A percentile compares a stretch with the other conserved stretches of the same genome.
These are phyloP conservation scores for Tenthredo livida DNA, from an alignment of 2,888 invertebrate species.

Conservation along the genomic window DNA sequence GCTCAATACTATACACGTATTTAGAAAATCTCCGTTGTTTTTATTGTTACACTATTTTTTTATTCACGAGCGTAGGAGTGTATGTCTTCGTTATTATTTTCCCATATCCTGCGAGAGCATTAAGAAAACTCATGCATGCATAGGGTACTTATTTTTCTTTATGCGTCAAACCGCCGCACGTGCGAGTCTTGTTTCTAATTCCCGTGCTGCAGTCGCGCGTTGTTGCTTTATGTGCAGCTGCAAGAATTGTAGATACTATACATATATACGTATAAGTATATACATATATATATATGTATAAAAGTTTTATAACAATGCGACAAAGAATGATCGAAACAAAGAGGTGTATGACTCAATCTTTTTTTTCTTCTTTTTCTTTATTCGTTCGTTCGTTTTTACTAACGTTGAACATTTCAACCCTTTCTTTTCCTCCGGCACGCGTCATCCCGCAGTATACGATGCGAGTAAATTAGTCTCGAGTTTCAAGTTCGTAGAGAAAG, in stretches of 20 bases:
- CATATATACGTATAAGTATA: not conserved
- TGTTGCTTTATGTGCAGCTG: constrained; percentile 1
- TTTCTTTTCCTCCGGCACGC: not conserved
- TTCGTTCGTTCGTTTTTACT: not conserved
- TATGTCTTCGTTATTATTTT: not conserved
- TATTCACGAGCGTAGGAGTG: not conserved
- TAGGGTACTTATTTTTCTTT: not conserved
- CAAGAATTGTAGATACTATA: not conserved
- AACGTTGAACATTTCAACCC: not conserved
- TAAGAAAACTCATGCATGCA: not conserved
- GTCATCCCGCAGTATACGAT: not conserved
- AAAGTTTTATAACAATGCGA: not conserved
- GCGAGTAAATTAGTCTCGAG: not conserved
- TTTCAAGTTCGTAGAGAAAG: not conserved
- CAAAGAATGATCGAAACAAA: not conserved
- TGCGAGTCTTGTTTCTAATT: constrained; percentile 10
- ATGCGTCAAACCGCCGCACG: not conserved
- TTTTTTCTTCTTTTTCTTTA: not conserved
- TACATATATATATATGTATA: not conserved
- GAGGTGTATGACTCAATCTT: not conserved
- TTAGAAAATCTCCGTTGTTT: not conserved
- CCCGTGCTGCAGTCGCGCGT: not conserved
- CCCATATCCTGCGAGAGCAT: no score
- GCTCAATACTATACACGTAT: not conserved
- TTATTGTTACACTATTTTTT: not conserved